Evolutionary conservation across 53 echinoderm and acorn worm species (phyloP).

Genomic region (Antedon mediterranea): DNA sequence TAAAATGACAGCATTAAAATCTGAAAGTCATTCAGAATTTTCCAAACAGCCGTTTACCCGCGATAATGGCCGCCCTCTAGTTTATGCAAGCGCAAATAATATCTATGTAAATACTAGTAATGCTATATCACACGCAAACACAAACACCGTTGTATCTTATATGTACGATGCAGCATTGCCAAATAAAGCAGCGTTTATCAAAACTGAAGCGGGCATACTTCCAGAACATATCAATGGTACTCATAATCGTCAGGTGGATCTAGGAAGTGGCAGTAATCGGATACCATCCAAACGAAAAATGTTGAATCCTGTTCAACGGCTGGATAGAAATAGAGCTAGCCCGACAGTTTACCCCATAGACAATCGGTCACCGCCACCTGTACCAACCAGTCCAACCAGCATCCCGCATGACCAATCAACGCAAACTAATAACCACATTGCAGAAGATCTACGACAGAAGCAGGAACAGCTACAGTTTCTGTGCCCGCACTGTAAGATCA

Average conservation of each 20-base stretch:
- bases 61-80: background rate
- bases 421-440: background rate
- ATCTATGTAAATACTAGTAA: background rate
- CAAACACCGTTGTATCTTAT: background rate
- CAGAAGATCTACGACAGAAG: background rate
- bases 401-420: background rate
- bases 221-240: background rate
- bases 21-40: background rate
- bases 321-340: background rate
- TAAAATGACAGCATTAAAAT: background rate
- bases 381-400: background rate
- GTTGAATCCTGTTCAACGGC: background rate
- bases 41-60: background rate
- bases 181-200: background rate
- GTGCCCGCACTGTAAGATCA: constrained; percentile 36
- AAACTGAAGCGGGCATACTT: background rate
- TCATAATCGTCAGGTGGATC: background rate
- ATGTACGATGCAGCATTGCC: background rate
- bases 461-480: constrained; percentile 13
- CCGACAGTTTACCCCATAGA: background rate
- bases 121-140: background rate
- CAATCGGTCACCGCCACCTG: background rate
- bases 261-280: background rate
- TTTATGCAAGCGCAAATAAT: background rate
- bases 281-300: background rate